A percentile compares a stretch with the other conserved stretches of the same genome.
Evolutionary conservation across 1,140 invertebrate genomes (phyloP).

Genomic region (Pseudomyrmex dendroicus): DNA sequence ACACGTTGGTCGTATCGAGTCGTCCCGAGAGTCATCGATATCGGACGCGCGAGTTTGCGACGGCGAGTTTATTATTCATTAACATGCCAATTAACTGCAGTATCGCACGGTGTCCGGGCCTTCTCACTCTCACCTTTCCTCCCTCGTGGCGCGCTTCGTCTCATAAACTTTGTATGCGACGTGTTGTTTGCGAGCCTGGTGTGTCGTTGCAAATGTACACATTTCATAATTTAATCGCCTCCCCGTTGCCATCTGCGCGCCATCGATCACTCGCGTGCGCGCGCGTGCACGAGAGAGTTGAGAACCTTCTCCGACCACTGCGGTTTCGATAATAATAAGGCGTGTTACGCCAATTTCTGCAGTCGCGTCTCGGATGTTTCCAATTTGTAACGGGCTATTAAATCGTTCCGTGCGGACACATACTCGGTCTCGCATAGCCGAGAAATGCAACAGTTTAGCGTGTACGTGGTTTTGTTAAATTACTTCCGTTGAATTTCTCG

Average conservation of each 20-base stretch:
- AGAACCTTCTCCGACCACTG: constrained; percentile 38
- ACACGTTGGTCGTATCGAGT: constrained; percentile 66
- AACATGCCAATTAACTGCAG: constrained; percentile 81
- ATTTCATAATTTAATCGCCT: constrained; percentile 62
- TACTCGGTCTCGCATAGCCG: too few species aligned
- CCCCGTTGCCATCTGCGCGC: constrained; percentile 48
- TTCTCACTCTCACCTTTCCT: constrained; percentile 1
- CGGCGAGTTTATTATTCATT: constrained; percentile 83
- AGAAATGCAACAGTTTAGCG: not conserved
- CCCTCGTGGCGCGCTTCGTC: not conserved
- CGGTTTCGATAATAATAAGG: constrained; percentile 55
- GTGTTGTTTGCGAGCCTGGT: constrained; percentile 32
- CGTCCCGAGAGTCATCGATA: constrained; percentile 67
- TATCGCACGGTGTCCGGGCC: constrained; percentile 57
- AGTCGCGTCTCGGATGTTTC: constrained; percentile 36
- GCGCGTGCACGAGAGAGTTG: constrained; percentile 29
- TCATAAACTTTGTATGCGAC: constrained; percentile 64
- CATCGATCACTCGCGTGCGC: constrained; percentile 38
- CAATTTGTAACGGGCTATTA: constrained; percentile 42
- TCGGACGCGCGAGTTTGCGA: constrained; percentile 70
- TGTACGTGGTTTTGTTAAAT: not conserved
- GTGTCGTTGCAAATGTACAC: constrained; percentile 50
- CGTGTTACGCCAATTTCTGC: constrained; percentile 53
- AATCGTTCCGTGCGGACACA: constrained; percentile 7
- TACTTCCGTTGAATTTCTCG: constrained; percentile 2